These are phyloP conservation scores for Vanessa cardui DNA, from an alignment of 2,888 invertebrate species.

Conservation along the genomic window DNA sequence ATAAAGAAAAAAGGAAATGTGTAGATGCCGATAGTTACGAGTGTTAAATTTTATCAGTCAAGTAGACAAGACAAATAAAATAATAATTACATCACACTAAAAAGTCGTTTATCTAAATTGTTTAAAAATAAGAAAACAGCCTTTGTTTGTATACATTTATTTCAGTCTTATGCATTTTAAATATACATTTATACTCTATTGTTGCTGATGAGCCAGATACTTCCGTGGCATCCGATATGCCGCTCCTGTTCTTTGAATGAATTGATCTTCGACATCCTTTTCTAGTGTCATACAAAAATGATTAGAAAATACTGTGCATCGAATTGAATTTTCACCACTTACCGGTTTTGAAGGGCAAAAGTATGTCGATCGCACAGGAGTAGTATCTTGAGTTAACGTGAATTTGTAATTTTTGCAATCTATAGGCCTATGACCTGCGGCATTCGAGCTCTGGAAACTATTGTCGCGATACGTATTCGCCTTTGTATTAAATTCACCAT, in stretches of 20 bases:
- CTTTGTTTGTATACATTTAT: slow-evolving; percentile 1
- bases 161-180: slow-evolving; percentile 21
- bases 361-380: slow-evolving; percentile 62
- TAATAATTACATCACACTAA: too few relatives aligned
- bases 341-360: slow-evolving; percentile 70
- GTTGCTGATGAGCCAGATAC: not conserved
- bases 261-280: slow-evolving; percentile 67
- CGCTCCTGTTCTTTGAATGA: slow-evolving; percentile 53
- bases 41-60: slow-evolving; percentile 39
- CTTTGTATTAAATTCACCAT: slow-evolving; percentile 51
- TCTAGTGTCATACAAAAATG: slow-evolving; percentile 72
- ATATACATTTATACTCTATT: not conserved
- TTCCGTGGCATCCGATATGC: slow-evolving; percentile 63
- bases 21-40: slow-evolving; percentile 63
- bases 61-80: too few relatives aligned
- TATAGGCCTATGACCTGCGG: slow-evolving; percentile 52
- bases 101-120: too few relatives aligned
- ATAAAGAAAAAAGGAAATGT: slow-evolving; percentile 63
- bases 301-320: slow-evolving; percentile 75
- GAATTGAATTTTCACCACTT: slow-evolving; percentile 55
- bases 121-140: not conserved
- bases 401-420: slow-evolving; percentile 78
- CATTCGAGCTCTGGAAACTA: slow-evolving; percentile 28
- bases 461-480: slow-evolving; percentile 45
- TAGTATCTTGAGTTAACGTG: slow-evolving; percentile 62